Conservation (phyloP, 2,113 vertebrate genomes). For the Chloroceryle aenea region DNA sequence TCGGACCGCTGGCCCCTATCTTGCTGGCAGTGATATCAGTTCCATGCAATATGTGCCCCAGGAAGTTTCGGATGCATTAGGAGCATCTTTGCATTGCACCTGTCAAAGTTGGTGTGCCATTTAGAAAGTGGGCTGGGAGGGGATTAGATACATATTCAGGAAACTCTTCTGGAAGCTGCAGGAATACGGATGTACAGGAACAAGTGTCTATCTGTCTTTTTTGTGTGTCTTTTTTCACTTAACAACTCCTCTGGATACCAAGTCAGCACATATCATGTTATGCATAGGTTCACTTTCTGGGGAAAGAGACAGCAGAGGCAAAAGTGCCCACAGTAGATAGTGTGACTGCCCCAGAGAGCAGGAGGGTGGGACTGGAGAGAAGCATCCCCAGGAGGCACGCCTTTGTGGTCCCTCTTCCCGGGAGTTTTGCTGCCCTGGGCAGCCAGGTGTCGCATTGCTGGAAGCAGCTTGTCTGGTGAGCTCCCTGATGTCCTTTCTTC, state of each 20-base stretch:
- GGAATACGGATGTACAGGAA: neutral
- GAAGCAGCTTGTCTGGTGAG: neutral
- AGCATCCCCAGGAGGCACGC: neutral
- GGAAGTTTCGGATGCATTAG: neutral
- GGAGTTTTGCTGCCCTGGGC: rapidly evolving
- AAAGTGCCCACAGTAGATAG: neutral
- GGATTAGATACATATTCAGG: neutral
- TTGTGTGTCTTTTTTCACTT: neutral
- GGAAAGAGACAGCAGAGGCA: neutral
- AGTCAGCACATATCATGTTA: neutral
- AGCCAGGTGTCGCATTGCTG: neutral
- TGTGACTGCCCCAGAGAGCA: rapidly evolving
- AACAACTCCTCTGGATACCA: neutral
- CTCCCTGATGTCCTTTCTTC: neutral
- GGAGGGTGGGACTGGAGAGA: neutral
- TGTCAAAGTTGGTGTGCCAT: neutral
- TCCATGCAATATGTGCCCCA: neutral
- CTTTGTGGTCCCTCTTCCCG: neutral
- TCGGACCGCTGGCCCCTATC: rapidly evolving
- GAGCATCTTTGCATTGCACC: neutral
- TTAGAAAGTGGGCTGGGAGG: neutral
- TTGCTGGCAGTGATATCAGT: neutral
- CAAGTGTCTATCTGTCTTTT: neutral
- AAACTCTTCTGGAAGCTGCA: neutral
- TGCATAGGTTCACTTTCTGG: neutral